These are phyloP conservation scores for Arenaria interpres DNA, from an alignment of 2,113 vertebrate genomes.

Conservation along the genomic window DNA sequence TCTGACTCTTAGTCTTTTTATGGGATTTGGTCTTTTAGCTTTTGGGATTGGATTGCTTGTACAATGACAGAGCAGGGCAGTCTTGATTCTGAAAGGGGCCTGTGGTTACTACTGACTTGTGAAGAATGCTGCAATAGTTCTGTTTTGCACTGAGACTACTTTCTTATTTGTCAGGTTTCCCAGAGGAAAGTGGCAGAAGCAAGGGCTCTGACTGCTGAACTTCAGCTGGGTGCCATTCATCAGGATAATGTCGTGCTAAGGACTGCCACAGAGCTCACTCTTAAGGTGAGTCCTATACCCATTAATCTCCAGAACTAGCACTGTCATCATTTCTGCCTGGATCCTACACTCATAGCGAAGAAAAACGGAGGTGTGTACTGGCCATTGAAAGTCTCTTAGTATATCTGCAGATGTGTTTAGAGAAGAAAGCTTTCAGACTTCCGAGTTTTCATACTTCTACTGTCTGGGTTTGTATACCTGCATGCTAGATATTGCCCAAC, in stretches of 20 bases:
- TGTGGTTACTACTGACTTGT: not conserved
- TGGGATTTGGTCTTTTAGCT: not conserved
- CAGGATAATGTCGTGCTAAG: not conserved
- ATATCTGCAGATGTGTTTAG: not conserved
- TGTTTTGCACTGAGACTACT: constrained; percentile 19
- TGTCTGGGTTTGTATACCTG: not conserved
- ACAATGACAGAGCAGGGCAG: not conserved
- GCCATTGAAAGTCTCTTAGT: not conserved
- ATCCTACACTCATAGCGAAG: not conserved
- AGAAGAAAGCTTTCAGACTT: not conserved
- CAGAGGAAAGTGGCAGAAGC: constrained; percentile 4
- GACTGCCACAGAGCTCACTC: not conserved
- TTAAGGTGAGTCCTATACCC: not conserved
- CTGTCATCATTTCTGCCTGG: not conserved
- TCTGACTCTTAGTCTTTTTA: not conserved
- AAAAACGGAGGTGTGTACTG: not conserved
- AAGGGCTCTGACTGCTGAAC: not conserved
- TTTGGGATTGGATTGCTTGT: not conserved
- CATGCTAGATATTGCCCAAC: not conserved
- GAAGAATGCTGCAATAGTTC: not conserved
- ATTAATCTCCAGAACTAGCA: not conserved
- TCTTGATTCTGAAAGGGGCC: not conserved
- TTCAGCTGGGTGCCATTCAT: not conserved
- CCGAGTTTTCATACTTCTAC: not conserved
- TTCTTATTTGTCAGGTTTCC: constrained; percentile 10